Conservation (phyloP, 2,113 vertebrate species). For the Phrynosoma blainvillii region DNA sequence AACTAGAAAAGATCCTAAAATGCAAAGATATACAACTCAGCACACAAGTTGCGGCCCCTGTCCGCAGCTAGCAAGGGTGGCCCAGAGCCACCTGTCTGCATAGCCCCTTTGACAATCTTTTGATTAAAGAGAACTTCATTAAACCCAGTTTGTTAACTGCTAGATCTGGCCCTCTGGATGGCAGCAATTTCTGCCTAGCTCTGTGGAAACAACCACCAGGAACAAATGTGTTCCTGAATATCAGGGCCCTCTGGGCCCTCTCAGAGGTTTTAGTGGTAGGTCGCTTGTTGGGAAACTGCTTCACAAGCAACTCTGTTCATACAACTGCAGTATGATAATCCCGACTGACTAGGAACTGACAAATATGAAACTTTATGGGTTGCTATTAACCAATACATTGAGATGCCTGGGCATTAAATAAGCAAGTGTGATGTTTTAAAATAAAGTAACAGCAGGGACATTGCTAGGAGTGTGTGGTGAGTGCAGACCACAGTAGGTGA, state of each 20-base stretch:
- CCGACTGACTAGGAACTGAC: not conserved
- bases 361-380: not conserved
- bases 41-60: too few relatives aligned
- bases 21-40: too few relatives aligned
- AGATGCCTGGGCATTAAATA: not conserved
- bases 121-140: conserved; percentile 7
- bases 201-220: not conserved
- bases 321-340: not conserved
- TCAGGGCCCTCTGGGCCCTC: not conserved
- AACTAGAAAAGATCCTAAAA: too few relatives aligned
- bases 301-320: not conserved
- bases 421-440: not conserved
- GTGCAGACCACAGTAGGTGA: too few relatives aligned
- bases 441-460: not conserved
- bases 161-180: not conserved
- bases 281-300: not conserved
- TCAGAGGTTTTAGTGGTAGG: not conserved
- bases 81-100: too few relatives aligned
- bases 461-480: not conserved
- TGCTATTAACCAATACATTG: not conserved
- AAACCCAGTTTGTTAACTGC: not conserved
- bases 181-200: not conserved
- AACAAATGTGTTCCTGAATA: not conserved
- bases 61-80: too few relatives aligned
- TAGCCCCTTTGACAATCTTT: not conserved